Evolutionary conservation across 2,888 invertebrate genomes (phyloP).

Genomic region (Drosophila yooni): DNA sequence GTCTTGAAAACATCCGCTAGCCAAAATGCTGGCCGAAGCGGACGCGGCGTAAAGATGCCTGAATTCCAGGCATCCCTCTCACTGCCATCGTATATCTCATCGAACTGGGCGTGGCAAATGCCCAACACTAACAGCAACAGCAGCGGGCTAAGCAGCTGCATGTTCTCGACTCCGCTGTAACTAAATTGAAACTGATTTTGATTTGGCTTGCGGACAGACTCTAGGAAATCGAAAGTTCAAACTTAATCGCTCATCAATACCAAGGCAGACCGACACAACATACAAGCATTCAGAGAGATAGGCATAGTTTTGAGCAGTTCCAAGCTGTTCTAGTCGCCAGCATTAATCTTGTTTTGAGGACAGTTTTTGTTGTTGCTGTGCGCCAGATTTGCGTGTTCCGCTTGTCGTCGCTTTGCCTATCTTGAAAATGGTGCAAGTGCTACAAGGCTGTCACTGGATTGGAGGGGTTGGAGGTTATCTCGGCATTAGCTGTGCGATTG

Average conservation of each 20-base stretch:
- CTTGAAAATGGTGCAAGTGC: constrained; percentile 27
- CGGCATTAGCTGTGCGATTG: constrained; percentile 14
- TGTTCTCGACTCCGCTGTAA: constrained; percentile 53
- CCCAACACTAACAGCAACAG: constrained; percentile 43
- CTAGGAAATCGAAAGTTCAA: constrained; percentile 66
- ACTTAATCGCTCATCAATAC: constrained; percentile 51
- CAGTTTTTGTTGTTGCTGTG: constrained; percentile 10
- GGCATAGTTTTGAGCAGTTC: constrained; percentile 15
- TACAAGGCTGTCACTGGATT: constrained; percentile 6
- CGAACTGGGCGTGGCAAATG: constrained; percentile 33
- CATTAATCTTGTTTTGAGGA: constrained; percentile 48
- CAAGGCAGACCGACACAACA: constrained; percentile 6
- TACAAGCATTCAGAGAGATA: constrained; percentile 4
- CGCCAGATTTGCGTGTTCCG: constrained; percentile 8
- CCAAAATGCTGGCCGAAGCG: constrained; percentile 44
- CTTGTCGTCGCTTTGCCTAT: constrained; percentile 17
- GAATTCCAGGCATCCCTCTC: constrained; percentile 21
- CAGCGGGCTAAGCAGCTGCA: constrained; percentile 49
- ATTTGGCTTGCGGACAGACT: constrained; percentile 28
- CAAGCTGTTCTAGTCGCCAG: constrained; percentile 43
- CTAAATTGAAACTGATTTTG: constrained; percentile 62
- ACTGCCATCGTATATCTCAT: constrained; percentile 29
- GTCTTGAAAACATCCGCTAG: neutral
- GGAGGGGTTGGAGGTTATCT: constrained; percentile 46
- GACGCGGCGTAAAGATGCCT: constrained; percentile 43